Evolutionary conservation across 2,113 vertebrate species (phyloP).

Genomic region (Aspidoscelis tigris): DNA sequence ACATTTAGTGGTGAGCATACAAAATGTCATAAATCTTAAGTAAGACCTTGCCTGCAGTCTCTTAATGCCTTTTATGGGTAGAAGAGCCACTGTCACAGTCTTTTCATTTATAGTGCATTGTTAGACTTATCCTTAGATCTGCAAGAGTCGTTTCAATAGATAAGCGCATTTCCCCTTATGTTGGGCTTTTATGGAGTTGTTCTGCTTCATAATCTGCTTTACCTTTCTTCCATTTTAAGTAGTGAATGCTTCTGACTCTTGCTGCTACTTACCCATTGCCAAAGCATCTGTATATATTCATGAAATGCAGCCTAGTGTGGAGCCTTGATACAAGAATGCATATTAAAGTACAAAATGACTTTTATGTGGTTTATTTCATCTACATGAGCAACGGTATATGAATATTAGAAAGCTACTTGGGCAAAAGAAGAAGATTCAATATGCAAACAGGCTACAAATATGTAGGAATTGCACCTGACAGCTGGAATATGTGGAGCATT

Average conservation of each 20-base stretch:
- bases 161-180: background rate
- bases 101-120: background rate
- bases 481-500: no score
- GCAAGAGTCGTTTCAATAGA: background rate
- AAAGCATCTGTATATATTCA: background rate
- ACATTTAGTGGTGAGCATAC: conserved; percentile 86
- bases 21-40: background rate
- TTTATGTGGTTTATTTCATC: background rate
- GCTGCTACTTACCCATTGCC: background rate
- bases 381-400: no score
- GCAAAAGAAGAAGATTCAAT: no score
- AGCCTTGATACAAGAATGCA: background rate
- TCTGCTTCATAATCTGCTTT: background rate
- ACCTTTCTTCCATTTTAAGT: background rate
- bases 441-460: no score
- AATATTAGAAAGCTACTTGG: no score
- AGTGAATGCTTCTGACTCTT: background rate
- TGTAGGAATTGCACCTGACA: no score
- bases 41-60: conserved; percentile 12
- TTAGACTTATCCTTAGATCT: background rate
- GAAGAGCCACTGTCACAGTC: background rate
- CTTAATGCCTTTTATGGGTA: background rate
- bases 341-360: no score
- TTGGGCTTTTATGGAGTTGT: background rate
- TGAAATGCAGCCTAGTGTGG: background rate